Conservation (phyloP, 2,888 invertebrate species). For the Yponomeuta plumbellus region DNA sequence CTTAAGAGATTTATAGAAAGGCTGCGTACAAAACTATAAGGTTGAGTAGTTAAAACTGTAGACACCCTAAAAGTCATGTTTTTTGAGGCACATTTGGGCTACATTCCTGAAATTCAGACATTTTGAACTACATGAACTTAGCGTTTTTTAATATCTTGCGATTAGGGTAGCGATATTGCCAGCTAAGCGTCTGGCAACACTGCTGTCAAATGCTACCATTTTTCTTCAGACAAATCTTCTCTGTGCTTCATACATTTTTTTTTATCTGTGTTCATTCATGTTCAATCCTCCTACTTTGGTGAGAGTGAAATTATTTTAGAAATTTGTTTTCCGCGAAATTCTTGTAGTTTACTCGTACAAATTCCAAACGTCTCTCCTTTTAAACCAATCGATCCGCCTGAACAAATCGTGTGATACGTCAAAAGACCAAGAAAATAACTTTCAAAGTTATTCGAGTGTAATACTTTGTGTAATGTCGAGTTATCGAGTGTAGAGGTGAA, state of each 20-base stretch:
- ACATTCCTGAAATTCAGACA: too few relatives aligned
- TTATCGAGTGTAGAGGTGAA: conserved; percentile 28
- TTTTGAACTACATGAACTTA: too few relatives aligned
- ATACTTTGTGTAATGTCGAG: conserved; percentile 36
- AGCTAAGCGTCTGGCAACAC: too few relatives aligned
- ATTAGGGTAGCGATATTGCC: too few relatives aligned
- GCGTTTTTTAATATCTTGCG: too few relatives aligned
- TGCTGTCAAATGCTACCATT: background rate
- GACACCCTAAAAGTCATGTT: too few relatives aligned
- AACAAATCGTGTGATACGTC: background rate
- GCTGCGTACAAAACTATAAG: too few relatives aligned
- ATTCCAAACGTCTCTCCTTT: background rate
- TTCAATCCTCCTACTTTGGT: background rate
- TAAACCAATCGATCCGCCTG: background rate
- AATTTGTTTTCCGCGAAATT: background rate
- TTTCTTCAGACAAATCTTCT: background rate
- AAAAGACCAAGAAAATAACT: background rate
- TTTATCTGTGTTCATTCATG: background rate
- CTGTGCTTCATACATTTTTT: too few relatives aligned
- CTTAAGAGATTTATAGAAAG: too few relatives aligned
- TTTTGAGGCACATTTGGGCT: too few relatives aligned
- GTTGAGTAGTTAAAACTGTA: too few relatives aligned
- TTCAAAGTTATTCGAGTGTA: background rate
- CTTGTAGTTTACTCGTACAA: background rate
- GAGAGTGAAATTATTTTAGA: conserved; percentile 3